Conservation (phyloP, 2,113 vertebrate species). For the Zootoca vivipara region DNA sequence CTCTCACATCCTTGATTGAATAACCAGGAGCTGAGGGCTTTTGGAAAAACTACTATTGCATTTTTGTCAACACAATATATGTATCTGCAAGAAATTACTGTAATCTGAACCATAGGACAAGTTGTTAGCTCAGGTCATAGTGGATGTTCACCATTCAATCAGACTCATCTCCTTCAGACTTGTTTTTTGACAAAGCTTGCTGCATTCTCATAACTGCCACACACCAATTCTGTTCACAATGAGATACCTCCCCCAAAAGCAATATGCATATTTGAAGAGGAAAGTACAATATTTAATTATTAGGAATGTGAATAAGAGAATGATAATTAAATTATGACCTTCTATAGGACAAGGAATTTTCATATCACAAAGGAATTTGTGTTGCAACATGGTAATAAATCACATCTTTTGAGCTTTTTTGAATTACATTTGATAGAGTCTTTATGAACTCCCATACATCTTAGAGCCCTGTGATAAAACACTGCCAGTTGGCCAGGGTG, state of each 20-base stretch:
- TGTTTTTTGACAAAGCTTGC: background rate
- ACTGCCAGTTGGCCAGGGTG: constrained; percentile 19
- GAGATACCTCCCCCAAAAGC: constrained; percentile 16
- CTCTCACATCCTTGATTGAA: background rate
- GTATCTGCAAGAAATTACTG: background rate
- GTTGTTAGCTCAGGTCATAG: background rate
- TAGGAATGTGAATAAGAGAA: constrained; percentile 33
- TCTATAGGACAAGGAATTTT: constrained; percentile 37
- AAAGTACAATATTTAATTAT: constrained; percentile 55
- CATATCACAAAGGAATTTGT: constrained; percentile 28
- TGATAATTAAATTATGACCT: constrained; percentile 55
- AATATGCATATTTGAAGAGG: constrained; percentile 12
- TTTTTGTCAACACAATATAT: background rate
- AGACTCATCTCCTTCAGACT: background rate
- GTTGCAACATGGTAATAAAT: constrained; percentile 55
- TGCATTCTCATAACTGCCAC: background rate
- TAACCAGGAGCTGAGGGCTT: background rate
- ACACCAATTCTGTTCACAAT: background rate
- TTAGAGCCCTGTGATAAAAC: constrained; percentile 21
- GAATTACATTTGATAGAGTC: constrained; percentile 55
- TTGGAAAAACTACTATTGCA: background rate
- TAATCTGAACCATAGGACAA: background rate
- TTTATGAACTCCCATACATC: constrained; percentile 58
- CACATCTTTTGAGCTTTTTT: constrained; percentile 42
- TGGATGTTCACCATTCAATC: background rate